A percentile compares a stretch with the other conserved stretches of the same genome.
Conservation (phyloP, 1,140 invertebrate species). For the Centruroides vittatus region DNA sequence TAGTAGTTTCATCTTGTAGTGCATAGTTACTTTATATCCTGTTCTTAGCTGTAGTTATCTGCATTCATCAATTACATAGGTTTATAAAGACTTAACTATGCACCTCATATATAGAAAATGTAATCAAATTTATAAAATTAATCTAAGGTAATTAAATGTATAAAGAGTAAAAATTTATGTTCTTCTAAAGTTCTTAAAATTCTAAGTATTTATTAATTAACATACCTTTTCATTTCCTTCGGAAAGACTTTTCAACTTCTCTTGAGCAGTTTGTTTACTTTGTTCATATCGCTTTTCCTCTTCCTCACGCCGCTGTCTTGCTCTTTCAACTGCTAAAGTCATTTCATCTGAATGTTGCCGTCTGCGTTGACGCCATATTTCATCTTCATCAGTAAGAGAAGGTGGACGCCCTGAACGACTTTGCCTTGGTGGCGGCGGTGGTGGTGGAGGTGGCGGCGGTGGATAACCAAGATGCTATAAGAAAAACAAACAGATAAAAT, state of each 20-base stretch:
- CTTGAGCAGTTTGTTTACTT: conserved; percentile 37
- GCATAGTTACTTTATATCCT: too few species aligned
- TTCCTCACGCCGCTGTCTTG: conserved; percentile 59
- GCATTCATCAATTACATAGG: too few species aligned
- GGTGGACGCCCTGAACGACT: conserved; percentile 10
- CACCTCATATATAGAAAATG: too few species aligned
- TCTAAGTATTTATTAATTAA: too few species aligned
- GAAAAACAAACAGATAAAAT: not conserved
- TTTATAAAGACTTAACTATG: too few species aligned
- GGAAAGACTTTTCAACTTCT: conserved; percentile 41
- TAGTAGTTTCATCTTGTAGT: too few species aligned
- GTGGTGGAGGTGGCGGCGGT: too few species aligned
- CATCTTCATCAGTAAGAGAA: conserved; percentile 45
- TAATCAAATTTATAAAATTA: too few species aligned
- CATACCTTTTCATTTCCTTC: conserved; percentile 31
- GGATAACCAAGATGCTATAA: conserved; percentile 12
- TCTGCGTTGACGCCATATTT: conserved; percentile 52
- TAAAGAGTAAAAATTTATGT: too few species aligned
- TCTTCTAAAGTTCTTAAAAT: too few species aligned
- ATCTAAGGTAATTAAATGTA: too few species aligned
- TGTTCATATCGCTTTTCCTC: conserved; percentile 59
- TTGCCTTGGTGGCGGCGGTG: conserved; percentile 8
- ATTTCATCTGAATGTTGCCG: conserved; percentile 49
- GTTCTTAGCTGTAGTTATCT: too few species aligned
- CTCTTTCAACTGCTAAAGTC: conserved; percentile 52